Conservation (phyloP, 2,888 invertebrate species). For the Silvanus unidentatus region DNA sequence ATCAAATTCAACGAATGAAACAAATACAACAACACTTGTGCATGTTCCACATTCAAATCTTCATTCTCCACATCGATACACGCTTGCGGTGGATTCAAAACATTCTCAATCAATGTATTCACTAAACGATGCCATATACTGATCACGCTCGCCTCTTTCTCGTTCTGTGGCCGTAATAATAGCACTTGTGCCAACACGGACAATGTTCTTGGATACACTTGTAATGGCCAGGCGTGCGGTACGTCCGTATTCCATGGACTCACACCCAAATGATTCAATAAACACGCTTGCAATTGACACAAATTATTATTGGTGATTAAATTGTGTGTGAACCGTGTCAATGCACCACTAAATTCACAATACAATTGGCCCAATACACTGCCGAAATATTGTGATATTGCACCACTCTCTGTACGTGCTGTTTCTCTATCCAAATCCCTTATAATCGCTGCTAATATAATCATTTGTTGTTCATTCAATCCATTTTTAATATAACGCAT, state of each 20-base stretch:
- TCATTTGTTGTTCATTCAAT: slow-evolving; percentile 82
- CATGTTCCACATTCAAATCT: slow-evolving; percentile 93
- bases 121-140: slow-evolving; percentile 89
- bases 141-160: slow-evolving; percentile 84
- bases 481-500: slow-evolving; percentile 62
- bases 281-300: slow-evolving; percentile 62
- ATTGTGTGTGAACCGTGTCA: slow-evolving; percentile 76
- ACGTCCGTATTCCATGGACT: slow-evolving; percentile 63
- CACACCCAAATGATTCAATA: slow-evolving; percentile 68
- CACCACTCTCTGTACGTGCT: slow-evolving; percentile 71
- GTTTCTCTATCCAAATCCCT: slow-evolving; percentile 88
- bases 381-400: slow-evolving; percentile 70
- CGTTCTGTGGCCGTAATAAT: slow-evolving; percentile 71
- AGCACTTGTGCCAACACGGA: slow-evolving; percentile 81
- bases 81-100: slow-evolving; percentile 57
- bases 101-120: slow-evolving; percentile 82
- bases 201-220: slow-evolving; percentile 70
- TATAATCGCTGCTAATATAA: slow-evolving; percentile 79
- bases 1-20: slow-evolving; percentile 92
- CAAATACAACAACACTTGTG: slow-evolving; percentile 84
- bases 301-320: slow-evolving; percentile 67
- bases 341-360: slow-evolving; percentile 68
- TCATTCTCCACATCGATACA: slow-evolving; percentile 66
- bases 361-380: slow-evolving; percentile 64
- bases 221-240: slow-evolving; percentile 67